Evolutionary conservation across 2,888 invertebrate genomes (phyloP), one percentile per base, ranked within the genome.

Genomic region (Melangyna quadrimaculata): DNA sequence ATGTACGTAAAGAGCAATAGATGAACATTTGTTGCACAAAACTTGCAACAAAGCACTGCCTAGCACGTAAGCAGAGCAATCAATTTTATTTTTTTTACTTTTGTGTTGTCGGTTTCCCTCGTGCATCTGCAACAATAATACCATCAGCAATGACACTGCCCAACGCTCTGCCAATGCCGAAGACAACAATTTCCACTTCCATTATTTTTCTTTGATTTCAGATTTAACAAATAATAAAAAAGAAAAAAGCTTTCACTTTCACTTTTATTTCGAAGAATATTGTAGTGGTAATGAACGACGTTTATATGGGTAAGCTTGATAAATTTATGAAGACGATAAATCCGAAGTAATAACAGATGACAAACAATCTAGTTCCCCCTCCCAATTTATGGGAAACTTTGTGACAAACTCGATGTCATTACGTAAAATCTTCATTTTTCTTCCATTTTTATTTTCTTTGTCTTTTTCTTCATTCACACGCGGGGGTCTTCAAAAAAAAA

Each of bases 201-300:
- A 70, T 24, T 17, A 70, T 1, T 17, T 24, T 32, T 53, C 9
- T 12, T 10, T 19, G 35, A 67, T n/a, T n/a, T n/a, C n/a, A 65
- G 40, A 79, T 69, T 43, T 59, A 45, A 53, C 7, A n/a, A 63
- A 51, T 27, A 72, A 19, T 40, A 53, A 43, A 75, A 43, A 35
- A 19, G 29, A 69, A 72, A n/a, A 73, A 51, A 87, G 87, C 87
- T 87, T 87, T 82, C 82, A 82, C 87, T 87, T 87, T 87, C 87
- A 87, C 87, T 87, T 82, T 78, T 63, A 71, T 35, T 74, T 45
- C 29, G 19, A 63, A 55, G 27, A 48, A n/a, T n/a, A n/a, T 55
- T 45, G 70, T 63, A 22, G 65, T 74, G 69, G 37, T 40, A 10
- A 19, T 2, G 40, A 40, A 17, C 17, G 7, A 48, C 57, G 9